Evolutionary conservation across 2,113 vertebrate species (phyloP).

Genomic region (Tautogolabrus adspersus): DNA sequence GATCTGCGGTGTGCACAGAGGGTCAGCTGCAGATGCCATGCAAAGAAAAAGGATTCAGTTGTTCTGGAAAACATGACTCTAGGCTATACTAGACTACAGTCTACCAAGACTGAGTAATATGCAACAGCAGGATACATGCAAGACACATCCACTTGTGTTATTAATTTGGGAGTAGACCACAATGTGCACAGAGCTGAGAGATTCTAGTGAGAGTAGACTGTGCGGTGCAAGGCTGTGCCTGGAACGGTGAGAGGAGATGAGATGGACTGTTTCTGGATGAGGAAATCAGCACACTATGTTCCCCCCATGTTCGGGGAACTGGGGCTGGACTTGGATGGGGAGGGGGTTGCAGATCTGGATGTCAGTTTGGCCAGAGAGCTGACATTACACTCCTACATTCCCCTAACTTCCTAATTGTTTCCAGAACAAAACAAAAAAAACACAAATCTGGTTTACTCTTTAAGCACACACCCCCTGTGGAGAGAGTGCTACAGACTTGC

Average conservation of each 20-base stretch:
- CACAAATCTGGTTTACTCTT: slow-evolving; percentile 25
- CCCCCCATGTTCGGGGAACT: slow-evolving; percentile 65
- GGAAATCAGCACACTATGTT: slow-evolving; percentile 81
- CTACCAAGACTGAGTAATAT: background rate
- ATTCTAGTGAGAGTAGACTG: slow-evolving; percentile 30
- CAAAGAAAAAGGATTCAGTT: slow-evolving; percentile 5
- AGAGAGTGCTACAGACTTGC: slow-evolving; percentile 39
- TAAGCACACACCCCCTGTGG: slow-evolving; percentile 33
- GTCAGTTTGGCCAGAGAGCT: slow-evolving; percentile 54
- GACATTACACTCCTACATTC: slow-evolving; percentile 72
- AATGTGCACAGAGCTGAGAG: slow-evolving; percentile 14
- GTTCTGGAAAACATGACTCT: background rate
- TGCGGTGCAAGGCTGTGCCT: slow-evolving; percentile 29
- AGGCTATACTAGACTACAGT: background rate
- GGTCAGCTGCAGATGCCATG: slow-evolving; percentile 6
- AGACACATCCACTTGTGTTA: slow-evolving; percentile 15
- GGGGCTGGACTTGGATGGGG: slow-evolving; percentile 37
- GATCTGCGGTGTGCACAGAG: background rate
- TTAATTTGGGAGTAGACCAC: slow-evolving; percentile 16
- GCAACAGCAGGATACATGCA: slow-evolving; percentile 1
- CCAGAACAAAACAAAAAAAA: slow-evolving; percentile 55
- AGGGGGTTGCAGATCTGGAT: slow-evolving; percentile 48
- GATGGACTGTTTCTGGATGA: slow-evolving; percentile 64
- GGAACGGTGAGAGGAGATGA: slow-evolving; percentile 59
- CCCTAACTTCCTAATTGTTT: slow-evolving; percentile 70